Percentiles rank a stretch among this genome's conserved stretches.
Evolutionary conservation across 2,888 invertebrate species (phyloP).

Genomic region (Papilio elwesi): DNA sequence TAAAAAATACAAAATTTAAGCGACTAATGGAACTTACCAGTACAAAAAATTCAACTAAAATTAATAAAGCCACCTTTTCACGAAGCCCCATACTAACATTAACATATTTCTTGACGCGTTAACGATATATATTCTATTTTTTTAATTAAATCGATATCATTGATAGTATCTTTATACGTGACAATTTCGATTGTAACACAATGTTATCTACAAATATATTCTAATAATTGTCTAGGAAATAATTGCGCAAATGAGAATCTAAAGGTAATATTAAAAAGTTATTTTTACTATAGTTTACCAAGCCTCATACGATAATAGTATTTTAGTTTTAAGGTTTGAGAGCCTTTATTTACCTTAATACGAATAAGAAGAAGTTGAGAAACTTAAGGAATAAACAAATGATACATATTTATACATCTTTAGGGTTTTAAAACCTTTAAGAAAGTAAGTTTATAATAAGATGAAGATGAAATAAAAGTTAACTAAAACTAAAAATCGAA

Average conservation of each 20-base stretch:
- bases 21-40: conserved; percentile 55
- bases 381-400: too few relatives aligned
- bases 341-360: too few relatives aligned
- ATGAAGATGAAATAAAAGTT: background rate
- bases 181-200: conserved; percentile 21
- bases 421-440: background rate
- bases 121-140: conserved; percentile 32
- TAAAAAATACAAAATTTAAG: background rate
- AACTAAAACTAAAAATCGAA: conserved; percentile 28
- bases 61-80: conserved; percentile 58
- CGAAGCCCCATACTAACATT: conserved; percentile 59
- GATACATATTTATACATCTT: too few relatives aligned
- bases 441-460: conserved; percentile 7
- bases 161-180: conserved; percentile 34
- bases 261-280: too few relatives aligned
- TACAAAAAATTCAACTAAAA: conserved; percentile 49
- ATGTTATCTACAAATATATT: conserved; percentile 29
- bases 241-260: conserved; percentile 7
- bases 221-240: conserved; percentile 16
- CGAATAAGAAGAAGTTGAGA: too few relatives aligned
- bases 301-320: background rate
- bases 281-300: background rate
- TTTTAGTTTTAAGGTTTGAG: too few relatives aligned
- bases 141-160: conserved; percentile 23
- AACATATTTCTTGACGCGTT: conserved; percentile 16